phyloP scores from a whole-genome alignment of 2,797 vertebrate genomes.

The Clamator glandarius region DNA sequence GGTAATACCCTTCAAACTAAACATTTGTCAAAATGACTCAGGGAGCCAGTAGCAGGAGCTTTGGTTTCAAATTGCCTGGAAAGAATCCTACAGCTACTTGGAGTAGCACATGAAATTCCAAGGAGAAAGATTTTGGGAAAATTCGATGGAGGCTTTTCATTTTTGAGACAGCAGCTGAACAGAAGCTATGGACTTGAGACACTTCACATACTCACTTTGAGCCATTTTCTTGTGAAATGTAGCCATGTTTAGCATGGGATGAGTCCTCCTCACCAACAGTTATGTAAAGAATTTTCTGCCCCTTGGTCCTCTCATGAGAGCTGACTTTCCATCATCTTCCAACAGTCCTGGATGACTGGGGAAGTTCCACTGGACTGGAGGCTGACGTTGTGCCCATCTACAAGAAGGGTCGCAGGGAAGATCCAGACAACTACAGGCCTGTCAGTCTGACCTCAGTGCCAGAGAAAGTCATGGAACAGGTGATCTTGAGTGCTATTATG shows the following conservation, averaged over 20 bases:
- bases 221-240: background rate
- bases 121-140: background rate
- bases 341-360: too few species aligned
- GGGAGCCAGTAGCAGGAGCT: conserved; percentile 20
- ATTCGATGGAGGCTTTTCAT: background rate
- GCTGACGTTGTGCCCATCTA: too few species aligned
- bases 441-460: too few species aligned
- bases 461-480: too few species aligned
- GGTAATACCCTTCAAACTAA: conserved; percentile 2
- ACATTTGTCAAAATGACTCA: conserved; percentile 2
- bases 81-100: conserved; percentile 5
- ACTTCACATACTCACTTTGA: background rate
- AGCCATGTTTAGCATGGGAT: background rate
- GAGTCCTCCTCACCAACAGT: background rate
- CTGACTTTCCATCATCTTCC: too few species aligned
- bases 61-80: conserved; percentile 18
- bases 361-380: too few species aligned
- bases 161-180: background rate
- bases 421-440: too few species aligned
- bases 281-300: conserved; percentile 22
- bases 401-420: too few species aligned
- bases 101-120: conserved; percentile 6
- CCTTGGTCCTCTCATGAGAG: conserved; percentile 23
- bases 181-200: background rate
- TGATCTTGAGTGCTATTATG: too few species aligned